A percentile compares a stretch with the other conserved stretches of the same genome.
Evolutionary conservation across 2,113 vertebrate genomes (phyloP).

Genomic region (Phaethon lepturus): DNA sequence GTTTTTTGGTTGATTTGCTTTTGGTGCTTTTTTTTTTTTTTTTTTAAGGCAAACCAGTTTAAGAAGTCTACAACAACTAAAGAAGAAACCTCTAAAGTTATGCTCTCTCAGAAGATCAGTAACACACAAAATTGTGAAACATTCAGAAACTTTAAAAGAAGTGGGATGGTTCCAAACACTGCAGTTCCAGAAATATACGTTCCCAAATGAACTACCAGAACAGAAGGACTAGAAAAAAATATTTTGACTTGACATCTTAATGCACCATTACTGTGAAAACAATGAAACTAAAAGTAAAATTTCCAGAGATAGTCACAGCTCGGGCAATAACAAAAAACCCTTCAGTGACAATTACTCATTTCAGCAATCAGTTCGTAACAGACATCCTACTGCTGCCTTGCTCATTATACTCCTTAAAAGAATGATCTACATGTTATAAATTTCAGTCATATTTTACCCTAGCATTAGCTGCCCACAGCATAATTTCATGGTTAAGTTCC

Average conservation of each 20-base stretch:
- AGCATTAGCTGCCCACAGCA: neutral
- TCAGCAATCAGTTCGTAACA: slow-evolving; percentile 55
- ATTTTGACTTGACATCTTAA: slow-evolving; percentile 74
- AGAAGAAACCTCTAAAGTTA: neutral
- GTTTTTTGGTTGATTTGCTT: too few species aligned
- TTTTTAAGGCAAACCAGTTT: neutral
- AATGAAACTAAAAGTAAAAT: slow-evolving; percentile 70
- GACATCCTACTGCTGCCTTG: slow-evolving; percentile 21
- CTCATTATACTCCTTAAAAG: slow-evolving; percentile 29
- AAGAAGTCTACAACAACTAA: slow-evolving; percentile 7
- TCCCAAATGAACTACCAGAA: slow-evolving; percentile 71
- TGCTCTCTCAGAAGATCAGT: slow-evolving; percentile 46
- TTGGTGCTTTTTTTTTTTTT: neutral
- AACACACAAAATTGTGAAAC: slow-evolving; percentile 56
- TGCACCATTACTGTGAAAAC: slow-evolving; percentile 72
- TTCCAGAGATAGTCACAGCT: slow-evolving; percentile 66
- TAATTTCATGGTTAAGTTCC: slow-evolving; percentile 21
- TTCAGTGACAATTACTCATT: slow-evolving; percentile 56
- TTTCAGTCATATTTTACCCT: slow-evolving; percentile 13
- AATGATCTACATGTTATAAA: neutral
- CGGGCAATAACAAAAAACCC: slow-evolving; percentile 44
- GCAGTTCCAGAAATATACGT: slow-evolving; percentile 68
- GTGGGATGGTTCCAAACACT: slow-evolving; percentile 36
- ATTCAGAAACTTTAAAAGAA: slow-evolving; percentile 51
- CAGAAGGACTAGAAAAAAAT: slow-evolving; percentile 66